Base-by-base conservation (phyloP, 2,888 invertebrate genomes). In the Globia sparganii region DNA sequence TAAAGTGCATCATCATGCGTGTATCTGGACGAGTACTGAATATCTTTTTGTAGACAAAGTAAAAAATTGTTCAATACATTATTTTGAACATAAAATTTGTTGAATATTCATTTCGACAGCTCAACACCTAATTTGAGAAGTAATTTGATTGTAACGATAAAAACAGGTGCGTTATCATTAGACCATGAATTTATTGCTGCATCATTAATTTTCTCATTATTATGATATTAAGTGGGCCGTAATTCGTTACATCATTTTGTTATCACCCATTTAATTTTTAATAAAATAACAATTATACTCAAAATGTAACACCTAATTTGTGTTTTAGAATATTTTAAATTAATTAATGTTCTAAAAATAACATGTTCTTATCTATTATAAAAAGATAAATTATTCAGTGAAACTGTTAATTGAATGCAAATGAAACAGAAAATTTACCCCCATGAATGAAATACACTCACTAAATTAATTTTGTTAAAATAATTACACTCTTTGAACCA, bases 171-270 rank as follows among this genome's bases (percentile, higher is more conserved):
- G 80, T 80, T 87, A 78, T 84, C 81, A 81, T 84, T 84, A 87
- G 84, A 84, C 67, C 77, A 80, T 87, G 11, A 86, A 87, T 87
- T 88, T 88, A 85, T 83, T 71, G 71, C 78, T 78, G 72, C 73
- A 68, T 84, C 78, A 84, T 84, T 88, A 88, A 86, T 81, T 88
- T 81, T 80, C 86, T 85, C 81, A 86, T 88, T 88, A 88, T 83
- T 81, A 85, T 83, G 80, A 75, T 85, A 88, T 87, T 87, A 88
- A 87, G 79, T 84, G 81, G 76, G 62, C 83, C 76, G 75, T 87
- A 77, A 87, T 82, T 88, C 71, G 86, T 78, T 74, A 86, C 62
- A 80, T 84, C 80, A 83, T 83, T 78, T 87, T 84, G 80, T 84
- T 84, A 84, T 86, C 82, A 85, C 72, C 68, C 85, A 81, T 75